Conservation (phyloP, 2,888 invertebrate species). For the Leuctra nigra region DNA sequence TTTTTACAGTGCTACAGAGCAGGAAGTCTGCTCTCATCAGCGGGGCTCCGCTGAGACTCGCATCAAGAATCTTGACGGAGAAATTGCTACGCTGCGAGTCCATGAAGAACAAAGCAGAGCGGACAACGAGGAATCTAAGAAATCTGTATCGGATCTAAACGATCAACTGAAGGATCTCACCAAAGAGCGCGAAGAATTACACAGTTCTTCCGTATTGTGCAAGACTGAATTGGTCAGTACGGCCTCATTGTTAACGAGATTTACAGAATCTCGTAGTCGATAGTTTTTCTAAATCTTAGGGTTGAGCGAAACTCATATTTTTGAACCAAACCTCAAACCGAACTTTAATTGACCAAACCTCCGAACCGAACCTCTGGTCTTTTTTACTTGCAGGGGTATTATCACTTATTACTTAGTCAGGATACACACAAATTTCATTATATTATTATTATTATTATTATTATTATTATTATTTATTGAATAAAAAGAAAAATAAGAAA, state of each 20-base stretch:
- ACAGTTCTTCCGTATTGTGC: conserved; percentile 23
- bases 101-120: conserved; percentile 22
- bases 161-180: conserved; percentile 19
- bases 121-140: conserved; percentile 21
- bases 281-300: background rate
- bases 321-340: too few species aligned
- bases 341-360: too few species aligned
- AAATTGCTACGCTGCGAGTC: conserved; percentile 26
- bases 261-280: background rate
- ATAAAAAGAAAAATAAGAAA: too few species aligned
- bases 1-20: conserved; percentile 27
- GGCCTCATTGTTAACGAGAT: too few species aligned
- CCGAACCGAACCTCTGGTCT: too few species aligned
- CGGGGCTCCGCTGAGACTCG: conserved; percentile 26
- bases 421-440: too few species aligned
- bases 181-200: conserved; percentile 22
- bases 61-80: conserved; percentile 27
- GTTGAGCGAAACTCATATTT: too few species aligned
- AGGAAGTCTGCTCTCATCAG: conserved; percentile 28
- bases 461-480: too few species aligned
- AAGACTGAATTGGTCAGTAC: conserved; percentile 27
- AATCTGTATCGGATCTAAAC: conserved; percentile 16
- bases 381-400: too few species aligned
- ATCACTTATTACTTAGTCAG: too few species aligned
- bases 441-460: too few species aligned